A percentile compares a stretch with the other conserved stretches of the same genome.
These are phyloP conservation scores for Agonum fuliginosum DNA, from an alignment of 2,888 invertebrate species.

Conservation along the genomic window DNA sequence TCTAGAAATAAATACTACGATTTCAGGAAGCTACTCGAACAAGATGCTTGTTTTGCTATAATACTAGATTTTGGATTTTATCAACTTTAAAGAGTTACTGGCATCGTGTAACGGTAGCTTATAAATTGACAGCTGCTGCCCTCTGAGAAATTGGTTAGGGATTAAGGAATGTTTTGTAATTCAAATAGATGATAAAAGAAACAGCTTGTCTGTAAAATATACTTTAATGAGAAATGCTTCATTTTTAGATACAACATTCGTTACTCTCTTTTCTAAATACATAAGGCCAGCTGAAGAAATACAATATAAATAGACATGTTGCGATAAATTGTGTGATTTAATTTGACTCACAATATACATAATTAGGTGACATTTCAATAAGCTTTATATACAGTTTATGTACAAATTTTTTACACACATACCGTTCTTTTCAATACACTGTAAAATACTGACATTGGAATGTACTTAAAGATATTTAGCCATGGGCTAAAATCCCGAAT, in stretches of 20 bases:
- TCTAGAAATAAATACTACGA: too few relatives aligned
- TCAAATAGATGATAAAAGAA: too few relatives aligned
- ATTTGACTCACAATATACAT: constrained; percentile 45
- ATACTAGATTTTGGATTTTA: too few relatives aligned
- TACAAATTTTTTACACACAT: constrained; percentile 54
- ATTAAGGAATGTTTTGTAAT: too few relatives aligned
- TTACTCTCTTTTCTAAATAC: constrained; percentile 16
- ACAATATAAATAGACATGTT: constrained; percentile 9
- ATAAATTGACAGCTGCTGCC: too few relatives aligned
- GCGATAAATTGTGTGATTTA: constrained; percentile 17
- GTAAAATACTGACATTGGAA: constrained; percentile 57
- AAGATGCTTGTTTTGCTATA: too few relatives aligned
- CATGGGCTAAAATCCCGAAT: neutral
- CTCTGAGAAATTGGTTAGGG: too few relatives aligned
- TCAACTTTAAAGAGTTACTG: too few relatives aligned
- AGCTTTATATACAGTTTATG: constrained; percentile 56
- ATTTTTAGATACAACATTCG: constrained; percentile 28
- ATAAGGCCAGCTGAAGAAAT: constrained; percentile 28
- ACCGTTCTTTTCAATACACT: constrained; percentile 26
- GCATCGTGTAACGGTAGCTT: too few relatives aligned
- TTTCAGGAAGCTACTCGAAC: too few relatives aligned
- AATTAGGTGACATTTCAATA: constrained; percentile 19
- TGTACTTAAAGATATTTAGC: constrained; percentile 47
- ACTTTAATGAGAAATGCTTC: constrained; percentile 55
- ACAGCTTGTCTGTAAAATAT: constrained; percentile 50